phyloP scores from a whole-genome alignment of 2,113 vertebrate genomes.

The Oryzias javanicus region DNA sequence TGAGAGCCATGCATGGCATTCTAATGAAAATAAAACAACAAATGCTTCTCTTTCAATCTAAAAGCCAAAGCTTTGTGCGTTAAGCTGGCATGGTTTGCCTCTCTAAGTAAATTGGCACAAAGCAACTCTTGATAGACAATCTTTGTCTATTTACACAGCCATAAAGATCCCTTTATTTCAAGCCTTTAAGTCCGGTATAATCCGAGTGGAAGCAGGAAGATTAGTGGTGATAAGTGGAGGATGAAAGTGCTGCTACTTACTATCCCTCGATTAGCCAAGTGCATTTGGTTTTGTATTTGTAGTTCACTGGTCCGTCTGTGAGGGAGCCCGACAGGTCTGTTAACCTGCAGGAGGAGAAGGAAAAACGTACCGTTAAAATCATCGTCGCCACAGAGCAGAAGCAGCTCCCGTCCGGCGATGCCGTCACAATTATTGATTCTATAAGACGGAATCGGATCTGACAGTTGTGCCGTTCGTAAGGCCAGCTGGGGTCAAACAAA shows the following conservation, averaged over 20 bases:
- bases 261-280: conserved; percentile 97
- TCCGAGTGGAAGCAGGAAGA: conserved; percentile 13
- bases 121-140: conserved; percentile 11
- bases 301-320: conserved; percentile 96
- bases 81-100: not conserved
- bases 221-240: not conserved
- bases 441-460: too few species aligned
- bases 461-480: too few species aligned
- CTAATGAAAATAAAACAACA: too few species aligned
- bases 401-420: too few species aligned
- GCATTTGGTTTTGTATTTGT: conserved; percentile 98
- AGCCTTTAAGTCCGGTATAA: conserved; percentile 8
- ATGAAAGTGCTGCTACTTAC: conserved; percentile 81
- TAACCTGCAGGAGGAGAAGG: conserved; percentile 75
- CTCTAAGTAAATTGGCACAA: not conserved
- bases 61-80: not conserved
- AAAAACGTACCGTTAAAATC: too few species aligned
- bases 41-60: too few species aligned
- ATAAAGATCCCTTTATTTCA: conserved; percentile 10
- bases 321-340: conserved; percentile 92
- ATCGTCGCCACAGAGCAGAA: too few species aligned
- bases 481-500: too few species aligned
- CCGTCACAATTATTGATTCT: too few species aligned
- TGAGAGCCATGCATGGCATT: too few species aligned
- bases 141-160: conserved; percentile 1